Percentiles rank a stretch among this genome's conserved stretches.
Conservation (phyloP, 2,888 invertebrate species). For the Ashinkailepas kermadecensis region DNA sequence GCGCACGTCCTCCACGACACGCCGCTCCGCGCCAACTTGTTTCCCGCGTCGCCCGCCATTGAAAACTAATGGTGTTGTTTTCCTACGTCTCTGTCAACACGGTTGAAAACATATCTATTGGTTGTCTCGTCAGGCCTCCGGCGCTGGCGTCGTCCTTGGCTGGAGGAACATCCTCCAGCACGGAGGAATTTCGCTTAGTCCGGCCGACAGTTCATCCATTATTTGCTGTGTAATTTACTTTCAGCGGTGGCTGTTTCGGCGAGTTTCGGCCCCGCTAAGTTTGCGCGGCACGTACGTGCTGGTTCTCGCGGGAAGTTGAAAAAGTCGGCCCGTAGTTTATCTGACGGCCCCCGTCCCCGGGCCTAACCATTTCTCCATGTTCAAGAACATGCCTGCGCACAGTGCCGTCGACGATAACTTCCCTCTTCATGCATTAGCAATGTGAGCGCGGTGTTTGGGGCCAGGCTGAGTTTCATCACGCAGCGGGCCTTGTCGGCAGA, state of each 20-base stretch:
- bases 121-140: not conserved
- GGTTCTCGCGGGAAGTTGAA: slow-evolving; percentile 15
- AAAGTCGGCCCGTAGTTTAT: slow-evolving; percentile 11
- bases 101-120: slow-evolving; percentile 15
- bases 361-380: not conserved
- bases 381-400: too few relatives aligned
- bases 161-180: not conserved
- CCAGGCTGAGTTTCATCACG: not conserved
- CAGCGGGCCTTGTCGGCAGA: too few relatives aligned
- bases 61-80: slow-evolving; percentile 22
- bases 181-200: not conserved
- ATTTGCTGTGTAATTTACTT: not conserved
- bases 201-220: not conserved
- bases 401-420: not conserved
- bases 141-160: not conserved
- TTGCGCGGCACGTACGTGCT: not conserved
- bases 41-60: slow-evolving; percentile 19
- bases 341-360: not conserved
- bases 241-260: not conserved
- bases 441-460: not conserved
- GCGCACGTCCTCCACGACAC: not conserved
- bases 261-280: not conserved
- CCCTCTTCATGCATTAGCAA: not conserved
- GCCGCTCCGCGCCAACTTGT: not conserved
- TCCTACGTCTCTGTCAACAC: slow-evolving; percentile 19